Percentiles rank a stretch among this genome's conserved stretches.
Evolutionary conservation across 2,113 vertebrate genomes (phyloP).

Genomic region (Galeopterus variegatus): DNA sequence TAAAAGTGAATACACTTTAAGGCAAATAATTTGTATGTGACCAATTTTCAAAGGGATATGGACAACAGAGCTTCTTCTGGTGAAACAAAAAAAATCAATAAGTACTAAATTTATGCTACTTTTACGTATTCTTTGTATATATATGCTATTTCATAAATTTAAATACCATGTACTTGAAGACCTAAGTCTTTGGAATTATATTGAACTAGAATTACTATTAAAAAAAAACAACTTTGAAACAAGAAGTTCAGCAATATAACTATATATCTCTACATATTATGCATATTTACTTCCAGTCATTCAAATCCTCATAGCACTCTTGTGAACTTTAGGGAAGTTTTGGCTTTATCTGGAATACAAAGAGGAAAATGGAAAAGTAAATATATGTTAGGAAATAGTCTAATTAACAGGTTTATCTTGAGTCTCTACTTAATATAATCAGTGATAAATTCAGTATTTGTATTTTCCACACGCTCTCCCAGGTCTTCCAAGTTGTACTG

Average conservation of each 20-base stretch:
- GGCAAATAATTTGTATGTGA: background rate
- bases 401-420: constrained; percentile 18
- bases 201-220: constrained; percentile 17
- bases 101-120: constrained; percentile 3
- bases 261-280: background rate
- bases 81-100: constrained; percentile 35
- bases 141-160: constrained; percentile 56
- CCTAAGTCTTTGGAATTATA: background rate
- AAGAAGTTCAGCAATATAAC: background rate
- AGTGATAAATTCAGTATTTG: constrained; percentile 31
- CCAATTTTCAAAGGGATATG: constrained; percentile 24
- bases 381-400: constrained; percentile 38
- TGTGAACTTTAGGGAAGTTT: background rate
- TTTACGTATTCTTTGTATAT: constrained; percentile 44
- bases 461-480: background rate
- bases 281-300: background rate
- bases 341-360: constrained; percentile 3
- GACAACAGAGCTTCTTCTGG: background rate
- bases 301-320: background rate
- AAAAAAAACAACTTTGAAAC: background rate
- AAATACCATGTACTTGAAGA: constrained; percentile 9
- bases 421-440: constrained; percentile 38
- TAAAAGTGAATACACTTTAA: constrained; percentile 47
- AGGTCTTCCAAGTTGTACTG: constrained; percentile 3
- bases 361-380: constrained; percentile 6